phyloP scores from a whole-genome alignment of 2,113 vertebrate species.

The Calypte anna region DNA sequence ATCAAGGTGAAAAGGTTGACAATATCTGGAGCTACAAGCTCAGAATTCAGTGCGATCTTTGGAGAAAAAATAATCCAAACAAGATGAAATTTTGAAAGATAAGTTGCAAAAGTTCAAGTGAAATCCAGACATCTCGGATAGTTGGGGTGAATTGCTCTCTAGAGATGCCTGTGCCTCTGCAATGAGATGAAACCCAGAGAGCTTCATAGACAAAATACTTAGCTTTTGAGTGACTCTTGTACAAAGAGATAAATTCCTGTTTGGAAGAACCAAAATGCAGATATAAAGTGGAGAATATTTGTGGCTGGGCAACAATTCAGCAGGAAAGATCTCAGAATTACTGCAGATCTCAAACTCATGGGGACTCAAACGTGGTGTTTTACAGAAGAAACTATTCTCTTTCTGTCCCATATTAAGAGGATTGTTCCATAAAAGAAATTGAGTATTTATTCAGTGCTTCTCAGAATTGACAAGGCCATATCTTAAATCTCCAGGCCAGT shows the following conservation, averaged over 20 bases:
- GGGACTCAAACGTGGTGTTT: background rate
- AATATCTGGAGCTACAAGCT: background rate
- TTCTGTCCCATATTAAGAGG: background rate
- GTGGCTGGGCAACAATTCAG: slow-evolving; percentile 46
- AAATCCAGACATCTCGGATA: background rate
- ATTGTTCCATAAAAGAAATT: background rate
- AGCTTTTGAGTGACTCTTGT: background rate
- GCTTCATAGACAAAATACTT: background rate
- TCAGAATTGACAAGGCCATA: background rate
- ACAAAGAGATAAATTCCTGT: slow-evolving; percentile 34
- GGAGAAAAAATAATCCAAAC: background rate
- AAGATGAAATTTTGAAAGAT: background rate
- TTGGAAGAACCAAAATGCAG: slow-evolving; percentile 28
- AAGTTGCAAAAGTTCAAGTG: background rate
- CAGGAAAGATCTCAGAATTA: slow-evolving; percentile 30
- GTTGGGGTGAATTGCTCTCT: background rate
- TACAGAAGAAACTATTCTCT: background rate
- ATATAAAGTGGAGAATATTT: slow-evolving; percentile 31
- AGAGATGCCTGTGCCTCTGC: background rate
- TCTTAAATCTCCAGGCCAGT: background rate
- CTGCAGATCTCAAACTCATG: slow-evolving; percentile 6
- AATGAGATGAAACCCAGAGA: background rate
- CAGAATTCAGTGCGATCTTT: background rate
- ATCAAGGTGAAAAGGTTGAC: background rate
- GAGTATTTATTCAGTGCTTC: slow-evolving; percentile 10